Conservation (phyloP, 2,888 invertebrate species). For the Xanthia togata region DNA sequence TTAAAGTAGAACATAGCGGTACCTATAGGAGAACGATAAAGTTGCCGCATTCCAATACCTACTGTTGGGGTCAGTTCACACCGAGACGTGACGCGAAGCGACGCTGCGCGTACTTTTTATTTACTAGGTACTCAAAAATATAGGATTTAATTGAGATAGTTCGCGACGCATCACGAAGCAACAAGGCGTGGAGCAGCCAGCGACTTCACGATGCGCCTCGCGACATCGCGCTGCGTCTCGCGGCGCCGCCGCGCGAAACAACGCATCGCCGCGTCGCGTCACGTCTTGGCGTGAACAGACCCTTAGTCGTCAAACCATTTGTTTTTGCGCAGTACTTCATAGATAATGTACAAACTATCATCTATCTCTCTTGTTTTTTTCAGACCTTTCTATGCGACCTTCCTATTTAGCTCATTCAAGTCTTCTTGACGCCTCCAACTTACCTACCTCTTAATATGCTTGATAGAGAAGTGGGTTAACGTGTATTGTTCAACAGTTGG, state of each 20-base stretch:
- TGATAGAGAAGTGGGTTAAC: background rate
- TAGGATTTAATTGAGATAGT: too few species aligned
- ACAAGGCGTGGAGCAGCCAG: too few species aligned
- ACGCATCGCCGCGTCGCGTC: too few species aligned
- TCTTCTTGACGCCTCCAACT: background rate
- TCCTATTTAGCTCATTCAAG: background rate
- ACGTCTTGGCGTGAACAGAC: too few species aligned
- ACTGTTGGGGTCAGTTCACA: background rate
- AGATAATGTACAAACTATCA: background rate
- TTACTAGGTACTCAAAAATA: too few species aligned
- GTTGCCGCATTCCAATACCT: conserved; percentile 32
- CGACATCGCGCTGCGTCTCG: too few species aligned
- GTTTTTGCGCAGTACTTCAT: conserved; percentile 9
- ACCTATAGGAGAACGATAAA: conserved; percentile 35
- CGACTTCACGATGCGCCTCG: too few species aligned
- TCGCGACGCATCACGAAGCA: too few species aligned
- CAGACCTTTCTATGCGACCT: background rate
- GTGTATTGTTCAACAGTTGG: background rate
- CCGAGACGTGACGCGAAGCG: too few species aligned
- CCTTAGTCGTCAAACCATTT: background rate
- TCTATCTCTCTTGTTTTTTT: background rate
- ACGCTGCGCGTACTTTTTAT: too few species aligned
- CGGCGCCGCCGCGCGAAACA: too few species aligned
- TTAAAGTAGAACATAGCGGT: conserved; percentile 56
- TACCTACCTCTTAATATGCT: background rate